Conservation (phyloP, 2,888 invertebrate genomes). For the Steinernema scapterisci region DNA sequence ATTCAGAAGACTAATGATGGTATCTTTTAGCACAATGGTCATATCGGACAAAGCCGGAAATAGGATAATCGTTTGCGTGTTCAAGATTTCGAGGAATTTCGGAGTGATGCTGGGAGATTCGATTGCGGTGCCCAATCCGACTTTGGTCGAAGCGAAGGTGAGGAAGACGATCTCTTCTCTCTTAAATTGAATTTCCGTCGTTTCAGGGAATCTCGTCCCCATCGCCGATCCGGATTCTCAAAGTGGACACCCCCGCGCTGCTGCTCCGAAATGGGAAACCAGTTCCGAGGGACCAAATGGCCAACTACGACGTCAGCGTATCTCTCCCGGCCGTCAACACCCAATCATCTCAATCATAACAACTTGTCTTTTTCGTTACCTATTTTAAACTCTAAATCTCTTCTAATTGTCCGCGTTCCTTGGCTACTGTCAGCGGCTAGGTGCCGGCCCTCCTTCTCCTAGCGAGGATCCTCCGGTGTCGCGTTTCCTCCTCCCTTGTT, state of each 20-base stretch:
- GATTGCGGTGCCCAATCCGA: conserved; percentile 32
- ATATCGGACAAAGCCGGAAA: conserved; percentile 6
- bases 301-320: conserved; percentile 28
- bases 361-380: background rate
- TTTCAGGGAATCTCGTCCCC: background rate
- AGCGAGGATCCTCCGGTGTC: too few species aligned
- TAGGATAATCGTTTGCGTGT: conserved; percentile 34
- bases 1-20: background rate
- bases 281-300: conserved; percentile 17
- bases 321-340: conserved; percentile 12
- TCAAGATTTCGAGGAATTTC: conserved; percentile 36
- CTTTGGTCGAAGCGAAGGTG: conserved; percentile 34
- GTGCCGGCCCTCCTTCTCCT: background rate
- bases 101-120: conserved; percentile 33
- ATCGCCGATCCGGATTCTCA: conserved; percentile 5
- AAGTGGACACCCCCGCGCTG: conserved; percentile 10
- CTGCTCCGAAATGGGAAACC: conserved; percentile 25
- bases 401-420: background rate
- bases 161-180: background rate
- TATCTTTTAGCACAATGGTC: conserved; percentile 11
- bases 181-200: background rate
- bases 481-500: conserved; percentile 1
- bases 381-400: background rate
- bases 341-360: background rate
- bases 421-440: background rate